A percentile compares a stretch with the other conserved stretches of the same genome.
Evolutionary conservation across 2,888 invertebrate species (phyloP).

Genomic region (Melinaea menophilus): DNA sequence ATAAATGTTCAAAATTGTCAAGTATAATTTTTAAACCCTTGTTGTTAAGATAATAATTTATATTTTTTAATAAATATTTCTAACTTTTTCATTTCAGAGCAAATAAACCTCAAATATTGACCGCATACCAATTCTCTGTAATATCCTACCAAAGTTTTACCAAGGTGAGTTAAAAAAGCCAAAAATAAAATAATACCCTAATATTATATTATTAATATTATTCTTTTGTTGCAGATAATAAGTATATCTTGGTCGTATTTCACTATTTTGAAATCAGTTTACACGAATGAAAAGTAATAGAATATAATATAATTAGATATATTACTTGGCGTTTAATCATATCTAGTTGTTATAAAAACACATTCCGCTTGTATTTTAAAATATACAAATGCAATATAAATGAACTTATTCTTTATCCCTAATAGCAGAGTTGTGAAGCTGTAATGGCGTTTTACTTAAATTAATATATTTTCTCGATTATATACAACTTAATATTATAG

Average conservation of each 20-base stretch:
- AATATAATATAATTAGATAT: background rate
- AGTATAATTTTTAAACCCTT: background rate
- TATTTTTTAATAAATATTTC: background rate
- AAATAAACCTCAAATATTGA: constrained; percentile 51
- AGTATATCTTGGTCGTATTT: constrained; percentile 71
- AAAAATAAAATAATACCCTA: background rate
- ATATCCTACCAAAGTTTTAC: constrained; percentile 62
- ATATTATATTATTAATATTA: background rate
- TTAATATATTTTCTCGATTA: no score
- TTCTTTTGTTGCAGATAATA: constrained; percentile 55
- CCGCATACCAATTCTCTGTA: constrained; percentile 64
- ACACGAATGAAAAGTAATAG: constrained; percentile 31
- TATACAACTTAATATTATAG: no score
- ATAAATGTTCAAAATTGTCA: background rate
- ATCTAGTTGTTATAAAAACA: no score
- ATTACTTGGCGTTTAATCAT: no score
- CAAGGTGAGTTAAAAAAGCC: constrained; percentile 44
- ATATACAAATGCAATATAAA: no score
- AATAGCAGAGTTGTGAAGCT: no score
- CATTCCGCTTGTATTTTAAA: no score
- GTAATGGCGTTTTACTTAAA: no score
- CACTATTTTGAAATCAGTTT: constrained; percentile 60
- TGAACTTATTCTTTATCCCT: no score
- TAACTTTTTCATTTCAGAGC: constrained; percentile 42
- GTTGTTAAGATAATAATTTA: no score